These are phyloP conservation scores for Ginglymostoma cirratum DNA, from an alignment of 2,113 vertebrate species.

Conservation along the genomic window DNA sequence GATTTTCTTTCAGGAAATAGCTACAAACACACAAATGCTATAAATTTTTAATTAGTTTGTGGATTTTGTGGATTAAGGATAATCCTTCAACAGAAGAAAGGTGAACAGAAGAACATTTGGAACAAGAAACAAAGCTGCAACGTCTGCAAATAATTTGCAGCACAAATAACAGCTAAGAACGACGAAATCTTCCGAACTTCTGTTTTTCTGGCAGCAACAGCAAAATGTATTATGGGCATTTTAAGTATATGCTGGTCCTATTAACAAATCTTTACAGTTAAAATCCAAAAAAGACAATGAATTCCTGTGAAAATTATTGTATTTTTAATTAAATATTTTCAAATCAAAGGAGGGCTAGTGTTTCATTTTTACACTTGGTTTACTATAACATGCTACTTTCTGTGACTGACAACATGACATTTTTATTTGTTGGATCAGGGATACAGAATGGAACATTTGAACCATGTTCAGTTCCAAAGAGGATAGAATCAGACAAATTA, in stretches of 20 bases:
- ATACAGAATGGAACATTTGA: neutral
- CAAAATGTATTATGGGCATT: neutral
- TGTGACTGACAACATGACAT: neutral
- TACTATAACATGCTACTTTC: neutral
- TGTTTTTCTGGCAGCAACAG: neutral
- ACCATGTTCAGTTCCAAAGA: neutral
- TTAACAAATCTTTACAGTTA: neutral
- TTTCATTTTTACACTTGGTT: neutral
- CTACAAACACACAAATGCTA: neutral
- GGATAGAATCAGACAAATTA: neutral
- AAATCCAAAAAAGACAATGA: neutral
- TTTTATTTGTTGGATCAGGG: neutral
- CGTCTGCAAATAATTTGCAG: neutral
- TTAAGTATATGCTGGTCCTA: neutral
- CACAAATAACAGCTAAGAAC: neutral
- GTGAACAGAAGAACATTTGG: neutral
- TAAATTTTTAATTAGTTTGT: neutral
- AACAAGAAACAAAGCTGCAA: neutral
- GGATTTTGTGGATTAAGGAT: neutral
- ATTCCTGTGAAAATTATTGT: neutral
- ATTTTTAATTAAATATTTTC: neutral
- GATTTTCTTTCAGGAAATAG: neutral
- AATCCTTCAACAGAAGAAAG: neutral
- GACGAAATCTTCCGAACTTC: neutral
- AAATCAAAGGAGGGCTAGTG: neutral